Base-by-base conservation (phyloP, 1,140 invertebrate species). In the Oedothorax gibbosus region DNA sequence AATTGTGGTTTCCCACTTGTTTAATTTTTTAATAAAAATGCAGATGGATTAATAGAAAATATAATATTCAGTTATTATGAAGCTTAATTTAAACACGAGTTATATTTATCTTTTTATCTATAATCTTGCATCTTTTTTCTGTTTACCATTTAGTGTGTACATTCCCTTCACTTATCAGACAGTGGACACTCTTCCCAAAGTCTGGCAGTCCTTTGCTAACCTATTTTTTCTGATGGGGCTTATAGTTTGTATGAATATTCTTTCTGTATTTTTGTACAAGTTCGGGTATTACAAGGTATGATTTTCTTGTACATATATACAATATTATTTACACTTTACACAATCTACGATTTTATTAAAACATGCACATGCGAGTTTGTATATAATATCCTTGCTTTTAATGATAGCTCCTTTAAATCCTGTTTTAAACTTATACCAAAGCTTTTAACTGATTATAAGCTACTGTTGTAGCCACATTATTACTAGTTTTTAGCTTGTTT, bases 141-240 rank as follows among this genome's bases (percentile, higher is more conserved):
- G 14, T 64, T 64, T 77, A 66, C 50, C 50, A 90, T 92, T 77
- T 89, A 98, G 96, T 88, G 92, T 98, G 0, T 99, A 99, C 89
- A 99, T 98, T 86, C 98, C 98, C 56, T 99, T 99, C 90, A 97
- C 98, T 90, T 96, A 98, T 91, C 94, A 96, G 86, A 97, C 94
- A 87, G 92, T 94, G n/a, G 93, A 97, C 88, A 94, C 95, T 7
- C 94, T 94, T 72, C 98, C 96, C 0, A 98, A 97, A 93, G 93
- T 95, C 54, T 98, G 97, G 96, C 97, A 99, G 91, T 97, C 98
- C 8, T 90, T 98, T 68, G 97, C 97, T 66, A 99, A 99, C 92
- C 96, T 98, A 5, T 90, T 97, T 86, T 99, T 99, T 88, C 91
- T 99, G 66, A 93, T 99, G 90, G 93, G 92, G 86, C 95, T 99